Conservation (phyloP, 2,113 vertebrate genomes). For the Datnioides undecimradiatus region DNA sequence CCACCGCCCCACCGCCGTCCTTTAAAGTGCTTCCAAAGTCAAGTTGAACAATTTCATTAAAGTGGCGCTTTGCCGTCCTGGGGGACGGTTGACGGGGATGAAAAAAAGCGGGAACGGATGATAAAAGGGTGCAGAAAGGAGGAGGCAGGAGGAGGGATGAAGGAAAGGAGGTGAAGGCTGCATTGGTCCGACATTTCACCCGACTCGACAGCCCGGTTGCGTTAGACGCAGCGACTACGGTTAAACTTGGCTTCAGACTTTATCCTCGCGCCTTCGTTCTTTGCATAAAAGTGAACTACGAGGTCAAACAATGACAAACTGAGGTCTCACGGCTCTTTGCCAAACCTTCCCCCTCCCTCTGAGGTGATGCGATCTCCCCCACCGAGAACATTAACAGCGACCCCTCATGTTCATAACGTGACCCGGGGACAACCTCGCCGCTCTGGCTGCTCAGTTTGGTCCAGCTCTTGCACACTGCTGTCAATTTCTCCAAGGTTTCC, state of each 20-base stretch:
- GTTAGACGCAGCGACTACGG: slow-evolving; percentile 21
- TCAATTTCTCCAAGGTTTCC: slow-evolving; percentile 49
- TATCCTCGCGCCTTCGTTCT: slow-evolving; percentile 18
- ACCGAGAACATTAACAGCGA: slow-evolving; percentile 62
- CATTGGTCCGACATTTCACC: slow-evolving; percentile 50
- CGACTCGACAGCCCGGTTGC: slow-evolving; percentile 47
- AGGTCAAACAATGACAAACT: slow-evolving; percentile 51
- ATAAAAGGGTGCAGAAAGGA: slow-evolving; percentile 54
- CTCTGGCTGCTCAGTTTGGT: slow-evolving; percentile 10
- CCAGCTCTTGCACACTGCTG: neutral
- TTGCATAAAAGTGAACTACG: slow-evolving; percentile 10
- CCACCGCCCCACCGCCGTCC: too few relatives aligned
- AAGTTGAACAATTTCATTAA: slow-evolving; percentile 77
- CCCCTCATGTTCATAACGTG: slow-evolving; percentile 51
- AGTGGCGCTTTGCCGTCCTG: slow-evolving; percentile 56
- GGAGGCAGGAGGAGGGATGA: slow-evolving; percentile 5
- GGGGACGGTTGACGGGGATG: slow-evolving; percentile 57
- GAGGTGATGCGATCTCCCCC: slow-evolving; percentile 43
- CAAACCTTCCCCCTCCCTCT: neutral
- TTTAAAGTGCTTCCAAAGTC: slow-evolving; percentile 80
- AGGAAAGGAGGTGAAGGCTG: slow-evolving; percentile 10
- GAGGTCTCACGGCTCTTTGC: slow-evolving; percentile 41
- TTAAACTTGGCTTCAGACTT: slow-evolving; percentile 36
- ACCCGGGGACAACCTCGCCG: slow-evolving; percentile 36
- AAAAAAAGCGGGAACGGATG: slow-evolving; percentile 41